These are phyloP conservation scores for Metridium senile DNA, from an alignment of 92 coral and sea anemone genomes.

Conservation along the genomic window DNA sequence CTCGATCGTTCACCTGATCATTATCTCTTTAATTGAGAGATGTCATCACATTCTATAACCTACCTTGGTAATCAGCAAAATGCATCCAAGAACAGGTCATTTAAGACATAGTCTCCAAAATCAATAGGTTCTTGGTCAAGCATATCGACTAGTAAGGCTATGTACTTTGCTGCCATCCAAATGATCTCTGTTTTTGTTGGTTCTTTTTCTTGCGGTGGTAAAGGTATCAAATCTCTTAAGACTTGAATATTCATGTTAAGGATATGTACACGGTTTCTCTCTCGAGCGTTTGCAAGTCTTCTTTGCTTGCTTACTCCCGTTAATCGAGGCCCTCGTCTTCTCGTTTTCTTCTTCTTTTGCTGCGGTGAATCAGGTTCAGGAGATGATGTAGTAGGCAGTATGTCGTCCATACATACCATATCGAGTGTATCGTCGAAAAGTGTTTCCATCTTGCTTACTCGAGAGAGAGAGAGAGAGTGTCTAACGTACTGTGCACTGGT, in stretches of 20 bases:
- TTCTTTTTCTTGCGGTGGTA: constrained; percentile 69
- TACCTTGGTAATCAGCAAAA: constrained; percentile 27
- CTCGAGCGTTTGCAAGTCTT: constrained; percentile 84
- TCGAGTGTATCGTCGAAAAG: constrained; percentile 28
- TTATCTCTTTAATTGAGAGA: background rate
- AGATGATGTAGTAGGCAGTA: constrained; percentile 20
- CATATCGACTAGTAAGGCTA: constrained; percentile 46
- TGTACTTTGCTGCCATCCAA: constrained; percentile 86
- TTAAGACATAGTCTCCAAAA: constrained; percentile 41
- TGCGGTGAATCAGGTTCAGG: constrained; percentile 47
- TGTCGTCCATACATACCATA: constrained; percentile 44
- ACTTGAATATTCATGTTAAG: constrained; percentile 74
- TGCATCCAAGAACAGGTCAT: constrained; percentile 45
- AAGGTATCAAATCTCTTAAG: constrained; percentile 69
- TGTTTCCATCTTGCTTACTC: constrained; percentile 30
- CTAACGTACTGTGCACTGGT: constrained; percentile 17
- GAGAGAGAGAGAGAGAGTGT: constrained; percentile 27
- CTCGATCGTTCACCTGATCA: background rate
- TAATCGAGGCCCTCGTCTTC: constrained; percentile 72
- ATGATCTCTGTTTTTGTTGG: constrained; percentile 82
- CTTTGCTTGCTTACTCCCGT: constrained; percentile 90
- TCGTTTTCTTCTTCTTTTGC: constrained; percentile 64
- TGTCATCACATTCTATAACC: background rate
- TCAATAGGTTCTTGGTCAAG: constrained; percentile 47
- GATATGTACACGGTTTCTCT: constrained; percentile 80